Base-by-base conservation (phyloP, 2,888 invertebrate species). In the Amphipoea oculea region DNA sequence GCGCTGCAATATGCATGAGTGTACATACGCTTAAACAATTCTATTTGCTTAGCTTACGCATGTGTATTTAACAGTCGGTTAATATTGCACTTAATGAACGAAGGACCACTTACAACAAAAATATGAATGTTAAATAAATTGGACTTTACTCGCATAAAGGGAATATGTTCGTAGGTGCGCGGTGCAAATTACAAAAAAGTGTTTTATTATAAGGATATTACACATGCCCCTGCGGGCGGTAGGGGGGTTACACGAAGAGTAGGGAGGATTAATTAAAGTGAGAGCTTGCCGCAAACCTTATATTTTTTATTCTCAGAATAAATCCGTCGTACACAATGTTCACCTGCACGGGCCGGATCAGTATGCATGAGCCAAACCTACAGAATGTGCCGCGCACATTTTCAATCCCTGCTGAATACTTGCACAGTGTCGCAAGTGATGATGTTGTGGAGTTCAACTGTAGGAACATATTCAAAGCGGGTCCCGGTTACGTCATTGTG, bases 371-470 rank as follows among this genome's bases (percentile, higher is more conserved):
- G 92, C 99, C 99, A 1, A 99, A 99, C 96, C 95, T 99, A 63
- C 99, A 99, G 95, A 99, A 98, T 94, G 97, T 99, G 36, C 99
- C 99, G 0, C 98, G 98, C 89, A 98, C 99, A 90, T 99, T 99
- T 95, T 95, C 97, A 42, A 96, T 98, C 29, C 97, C 97, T 5
- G 63, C 90, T 4, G 88, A 91, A 73, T 94, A 93, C 85, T 90
- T 96, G 54, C 79, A 86, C 65, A 83, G 92, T 14, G 85, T 84
- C 29, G 89, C 92, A 83, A 90, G 88, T 23, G 85, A 92, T 69
- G 95, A 94, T 71, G 91, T 93, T 23, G 93, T 95, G 89, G 96
- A 97, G 87, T 97, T 98, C 90, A 98, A 98, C 92, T 98, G 98
- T 84, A 97, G 98, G 76, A 97, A 97, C 88, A 97, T 98, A n/a